Base-by-base conservation (phyloP, 2,797 vertebrate species). In the Pogonophryne albipinna region DNA sequence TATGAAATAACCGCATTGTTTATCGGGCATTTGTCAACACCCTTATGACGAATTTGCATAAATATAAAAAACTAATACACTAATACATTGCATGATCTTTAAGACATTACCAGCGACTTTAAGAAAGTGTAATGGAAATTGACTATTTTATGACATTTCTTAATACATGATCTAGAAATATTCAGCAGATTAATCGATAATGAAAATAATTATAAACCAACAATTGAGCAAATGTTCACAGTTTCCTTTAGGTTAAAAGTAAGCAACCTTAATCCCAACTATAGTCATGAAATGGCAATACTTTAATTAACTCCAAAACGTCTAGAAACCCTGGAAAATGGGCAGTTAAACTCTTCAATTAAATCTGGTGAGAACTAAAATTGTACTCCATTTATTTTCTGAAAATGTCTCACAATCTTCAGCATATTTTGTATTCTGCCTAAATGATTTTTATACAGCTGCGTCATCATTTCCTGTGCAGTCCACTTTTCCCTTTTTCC, bases 401-500 rank as follows among this genome's bases (percentile, higher is more conserved):
- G 55, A 12, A 41, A 20, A 63, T 53, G 42, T 74, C 41, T 57
- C 27, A 80, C 55, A 63, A 71, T 23, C 63, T 19, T 71, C 9
- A 49, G 45, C 52, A 75, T 73, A 61, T 78, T 78, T 55, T 76
- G 79, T 85, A 77, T 56, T 85, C 77, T 56, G 61, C 79, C 62
- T 56, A 64, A 82, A 58, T 89, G 80, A 88, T 91, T 91, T 90
- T 89, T 86, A 89, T 91, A 79, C 82, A 87, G 90, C 91, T 82
- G 85, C 93, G 95, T 96, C 95, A 95, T 93, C 93, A 79, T 95
- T 97, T 97, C 96, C 96, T 96, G 95, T 89, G 84, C 90, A 89
- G 63, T 91, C 91, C 85, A 87, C 80, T 88, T 85, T 85, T 80
- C 51, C 57, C n/a, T 38, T 74, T 80, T 69, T 51, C 82, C 83